Evolutionary conservation across 2,797 vertebrate genomes (phyloP).

Genomic region (Peromyscus attwateri): DNA sequence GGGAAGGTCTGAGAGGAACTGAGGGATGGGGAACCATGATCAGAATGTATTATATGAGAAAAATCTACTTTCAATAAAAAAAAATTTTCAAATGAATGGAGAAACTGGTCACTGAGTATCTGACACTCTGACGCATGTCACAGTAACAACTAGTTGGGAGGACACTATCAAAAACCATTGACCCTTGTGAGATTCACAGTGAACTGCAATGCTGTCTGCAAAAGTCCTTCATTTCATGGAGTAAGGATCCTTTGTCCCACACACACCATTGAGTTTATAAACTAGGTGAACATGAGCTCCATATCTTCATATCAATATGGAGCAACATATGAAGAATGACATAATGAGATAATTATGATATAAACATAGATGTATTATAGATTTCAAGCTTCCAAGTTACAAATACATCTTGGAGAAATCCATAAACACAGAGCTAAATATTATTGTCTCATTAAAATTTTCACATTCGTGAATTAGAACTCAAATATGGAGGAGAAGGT

Average conservation of each 20-base stretch:
- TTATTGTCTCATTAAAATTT: neutral
- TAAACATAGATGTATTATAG: neutral
- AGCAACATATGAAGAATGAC: neutral
- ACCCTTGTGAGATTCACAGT: neutral
- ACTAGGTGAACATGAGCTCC: neutral
- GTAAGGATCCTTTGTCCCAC: neutral
- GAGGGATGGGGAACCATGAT: neutral
- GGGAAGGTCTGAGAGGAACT: neutral
- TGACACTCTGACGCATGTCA: neutral
- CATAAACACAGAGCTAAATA: neutral
- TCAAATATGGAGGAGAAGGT: neutral
- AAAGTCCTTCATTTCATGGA: neutral
- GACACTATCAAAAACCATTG: neutral
- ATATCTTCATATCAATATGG: neutral
- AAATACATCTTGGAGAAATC: neutral
- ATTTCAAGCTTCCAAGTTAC: neutral
- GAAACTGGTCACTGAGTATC: neutral
- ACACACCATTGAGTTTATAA: neutral
- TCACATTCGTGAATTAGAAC: neutral
- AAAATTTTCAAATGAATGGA: neutral
- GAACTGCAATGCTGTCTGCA: neutral
- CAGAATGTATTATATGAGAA: neutral
- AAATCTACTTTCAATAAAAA: neutral
- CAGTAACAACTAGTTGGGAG: neutral
- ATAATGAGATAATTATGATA: neutral